Conservation (phyloP, 2,113 vertebrate species). For the Nibea albiflora region DNA sequence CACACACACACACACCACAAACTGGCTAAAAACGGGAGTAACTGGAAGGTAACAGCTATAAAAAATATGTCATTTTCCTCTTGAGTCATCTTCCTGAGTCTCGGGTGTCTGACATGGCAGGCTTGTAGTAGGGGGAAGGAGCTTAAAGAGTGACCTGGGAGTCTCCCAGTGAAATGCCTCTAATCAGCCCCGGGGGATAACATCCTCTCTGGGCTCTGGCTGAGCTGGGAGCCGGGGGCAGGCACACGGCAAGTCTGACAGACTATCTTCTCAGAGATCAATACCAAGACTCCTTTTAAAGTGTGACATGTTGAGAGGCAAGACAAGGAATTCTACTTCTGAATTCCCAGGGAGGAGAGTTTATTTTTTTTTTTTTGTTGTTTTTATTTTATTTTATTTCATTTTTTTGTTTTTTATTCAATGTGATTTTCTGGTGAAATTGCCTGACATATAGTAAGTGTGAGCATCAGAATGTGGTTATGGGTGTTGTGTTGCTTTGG, state of each 20-base stretch:
- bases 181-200: conserved; percentile 82
- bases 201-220: conserved; percentile 76
- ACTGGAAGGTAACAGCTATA: conserved; percentile 53
- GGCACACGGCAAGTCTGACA: conserved; percentile 73
- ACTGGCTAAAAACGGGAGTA: conserved; percentile 34
- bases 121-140: conserved; percentile 48
- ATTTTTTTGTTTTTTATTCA: conserved; percentile 6
- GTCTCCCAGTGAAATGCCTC: conserved; percentile 78
- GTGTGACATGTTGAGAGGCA: conserved; percentile 77
- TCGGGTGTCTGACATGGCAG: conserved; percentile 60
- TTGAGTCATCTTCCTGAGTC: conserved; percentile 55
- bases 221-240: conserved; percentile 69
- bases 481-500: conserved; percentile 71
- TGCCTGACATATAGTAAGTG: conserved; percentile 74
- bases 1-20: background rate
- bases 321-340: conserved; percentile 75
- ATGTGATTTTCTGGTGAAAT: conserved; percentile 75
- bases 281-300: conserved; percentile 78
- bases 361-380: background rate
- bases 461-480: conserved; percentile 72
- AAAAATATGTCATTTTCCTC: conserved; percentile 43
- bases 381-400: conserved; percentile 1
- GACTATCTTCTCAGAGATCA: conserved; percentile 78
- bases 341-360: conserved; percentile 62
- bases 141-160: conserved; percentile 78